phyloP scores from a whole-genome alignment of 2,113 vertebrate species.

The Malurus cyaneus region DNA sequence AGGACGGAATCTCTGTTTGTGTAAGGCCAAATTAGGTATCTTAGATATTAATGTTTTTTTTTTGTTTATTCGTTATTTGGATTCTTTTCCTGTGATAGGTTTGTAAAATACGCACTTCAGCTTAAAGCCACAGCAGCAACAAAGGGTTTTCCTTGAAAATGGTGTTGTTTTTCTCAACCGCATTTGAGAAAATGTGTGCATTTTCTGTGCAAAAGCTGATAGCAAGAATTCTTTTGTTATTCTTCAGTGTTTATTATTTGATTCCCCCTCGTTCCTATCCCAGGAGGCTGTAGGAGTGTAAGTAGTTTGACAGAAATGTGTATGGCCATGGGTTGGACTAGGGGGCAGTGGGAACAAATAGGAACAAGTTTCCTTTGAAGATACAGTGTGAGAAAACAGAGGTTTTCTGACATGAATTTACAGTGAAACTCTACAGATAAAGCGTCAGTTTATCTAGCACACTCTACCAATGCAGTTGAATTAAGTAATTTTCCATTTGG shows the following conservation, averaged over 20 bases:
- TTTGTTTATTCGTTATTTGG: not conserved
- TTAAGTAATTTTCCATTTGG: conserved; percentile 32
- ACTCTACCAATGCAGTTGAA: not conserved
- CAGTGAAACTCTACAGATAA: not conserved
- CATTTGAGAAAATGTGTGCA: too few species aligned
- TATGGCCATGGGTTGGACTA: not conserved
- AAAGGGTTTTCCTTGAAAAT: not conserved
- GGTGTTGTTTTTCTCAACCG: not conserved
- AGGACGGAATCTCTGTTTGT: not conserved
- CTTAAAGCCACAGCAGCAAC: not conserved
- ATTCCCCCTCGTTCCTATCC: not conserved
- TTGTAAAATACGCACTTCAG: not conserved
- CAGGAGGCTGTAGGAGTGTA: not conserved
- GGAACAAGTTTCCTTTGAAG: not conserved
- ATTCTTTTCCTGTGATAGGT: not conserved
- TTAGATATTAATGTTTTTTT: not conserved
- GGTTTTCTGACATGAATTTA: not conserved
- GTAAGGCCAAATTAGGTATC: not conserved
- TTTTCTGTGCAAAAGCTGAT: not conserved
- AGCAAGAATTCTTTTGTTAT: not conserved
- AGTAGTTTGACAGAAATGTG: not conserved
- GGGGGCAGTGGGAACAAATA: not conserved
- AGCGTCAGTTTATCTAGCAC: not conserved
- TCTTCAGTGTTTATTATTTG: not conserved
- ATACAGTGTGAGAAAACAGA: not conserved